Conservation (phyloP, 2,888 invertebrate genomes). For the Drosophila neutralis region DNA sequence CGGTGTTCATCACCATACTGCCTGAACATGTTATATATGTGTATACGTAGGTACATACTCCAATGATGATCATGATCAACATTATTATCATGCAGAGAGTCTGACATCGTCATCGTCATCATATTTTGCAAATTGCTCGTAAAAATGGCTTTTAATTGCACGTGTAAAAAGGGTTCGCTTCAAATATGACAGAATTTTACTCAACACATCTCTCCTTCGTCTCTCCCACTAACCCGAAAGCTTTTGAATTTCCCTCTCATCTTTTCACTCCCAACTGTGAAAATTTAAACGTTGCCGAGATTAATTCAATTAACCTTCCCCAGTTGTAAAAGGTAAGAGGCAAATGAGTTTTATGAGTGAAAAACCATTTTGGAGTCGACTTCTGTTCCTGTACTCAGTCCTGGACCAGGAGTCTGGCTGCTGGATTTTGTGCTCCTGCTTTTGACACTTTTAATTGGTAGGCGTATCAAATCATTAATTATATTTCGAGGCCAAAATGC, state of each 20-base stretch:
- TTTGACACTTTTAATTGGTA: constrained; percentile 78
- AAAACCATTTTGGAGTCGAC: constrained; percentile 45
- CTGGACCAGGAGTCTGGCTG: constrained; percentile 6
- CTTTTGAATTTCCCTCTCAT: constrained; percentile 14
- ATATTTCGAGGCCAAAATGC: constrained; percentile 70
- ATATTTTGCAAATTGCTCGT: constrained; percentile 75
- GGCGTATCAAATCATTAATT: constrained; percentile 79
- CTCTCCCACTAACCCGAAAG: neutral
- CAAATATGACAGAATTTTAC: constrained; percentile 50
- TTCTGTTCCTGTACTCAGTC: constrained; percentile 6
- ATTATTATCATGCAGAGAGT: constrained; percentile 26
- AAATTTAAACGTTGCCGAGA: constrained; percentile 65
- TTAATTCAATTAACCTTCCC: constrained; percentile 76
- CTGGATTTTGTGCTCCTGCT: constrained; percentile 46
- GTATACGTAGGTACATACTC: neutral
- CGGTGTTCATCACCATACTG: constrained; percentile 26
- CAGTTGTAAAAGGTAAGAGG: constrained; percentile 33
- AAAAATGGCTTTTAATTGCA: constrained; percentile 76
- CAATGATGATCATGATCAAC: constrained; percentile 27
- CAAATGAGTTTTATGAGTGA: constrained; percentile 44
- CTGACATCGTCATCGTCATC: constrained; percentile 55
- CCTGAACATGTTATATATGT: neutral
- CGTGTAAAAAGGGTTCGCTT: constrained; percentile 69
- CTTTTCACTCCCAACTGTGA: constrained; percentile 37
- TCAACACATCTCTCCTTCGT: neutral